Evolutionary conservation across 1,140 invertebrate species (phyloP), one percentile per base, ranked within the genome.

Genomic region (Pemphigus obesinymphae): DNA sequence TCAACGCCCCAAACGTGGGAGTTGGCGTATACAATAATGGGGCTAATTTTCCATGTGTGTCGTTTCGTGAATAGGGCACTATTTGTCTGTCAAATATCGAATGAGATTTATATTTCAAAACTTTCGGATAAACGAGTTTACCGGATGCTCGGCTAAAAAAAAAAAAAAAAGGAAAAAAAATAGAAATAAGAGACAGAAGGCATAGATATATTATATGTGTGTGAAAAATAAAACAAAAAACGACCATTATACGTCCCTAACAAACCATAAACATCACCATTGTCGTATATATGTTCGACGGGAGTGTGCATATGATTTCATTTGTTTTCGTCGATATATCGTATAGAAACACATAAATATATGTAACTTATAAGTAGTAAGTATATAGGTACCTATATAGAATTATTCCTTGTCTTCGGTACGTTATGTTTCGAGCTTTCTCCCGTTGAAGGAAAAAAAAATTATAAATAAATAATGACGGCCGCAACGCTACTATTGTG

Each of bases 211-310:
- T 4, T 1, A 8, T n/a, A 10, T 17, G 68, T 40, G 37, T 23
- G 63, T 68, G 2, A 58, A 76, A 63, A 61, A 80, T 37, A 61
- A 20, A 80, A 55, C 48, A 80, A 40, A 43, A n/a, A 40, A 6
- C 55, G n/a, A 11, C 15, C 5, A 26, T 45, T 61, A 31, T 43
- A 43, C 26, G 76, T 80, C 53, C 76, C 76, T 80, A 80, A 80
- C 76, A 63, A 80, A 80, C 76, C 40, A 37, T 63, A 80, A 80
- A 80, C 76, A n/a, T 5, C 23, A 8, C n/a, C 34, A 80, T 80
- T 80, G 76, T 80, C n/a, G n/a, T n/a, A n/a, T n/a, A n/a, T n/a
- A n/a, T n/a, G n/a, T n/a, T 3, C 0, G 8, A n/a, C 23, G 55
- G 76, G 13, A 63, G 76, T 63, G 15, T 61, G 53, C 34, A 61